Base-by-base conservation (phyloP, 1,140 invertebrate genomes). In the Trachymyrmex septentrionalis region DNA sequence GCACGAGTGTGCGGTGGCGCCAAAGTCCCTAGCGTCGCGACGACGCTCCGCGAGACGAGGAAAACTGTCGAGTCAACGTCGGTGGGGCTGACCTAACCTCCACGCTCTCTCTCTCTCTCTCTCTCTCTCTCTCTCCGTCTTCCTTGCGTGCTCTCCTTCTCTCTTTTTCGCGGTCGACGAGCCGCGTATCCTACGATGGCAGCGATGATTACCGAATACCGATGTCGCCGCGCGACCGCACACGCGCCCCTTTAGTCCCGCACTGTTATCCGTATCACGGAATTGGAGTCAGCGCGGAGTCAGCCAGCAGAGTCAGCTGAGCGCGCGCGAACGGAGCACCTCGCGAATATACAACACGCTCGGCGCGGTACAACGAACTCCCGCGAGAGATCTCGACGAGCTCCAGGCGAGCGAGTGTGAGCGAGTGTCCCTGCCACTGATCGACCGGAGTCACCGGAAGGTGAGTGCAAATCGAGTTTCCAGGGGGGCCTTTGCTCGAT, bases 41-140 rank as follows among this genome's bases (percentile, higher is more conserved):
- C 24, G 55, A 61, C 55, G 55, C 55, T 72, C 21, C 78, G 78
- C 12, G 34, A 34, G n/a, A 38, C n/a, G 67, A 64, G 67, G 75
- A 94, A 95, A 95, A 94, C 89, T 95, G 94, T 91, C 91, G 93
- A 95, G 94, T 95, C 94, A 94, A 95, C 90, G 86, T 88, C 73
- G 53, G 71, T 34, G 53, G 24, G 50, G 21, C n/a, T 80, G 63
- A 76, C 81, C 88, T 93, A 93, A 94, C 93, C 93, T 94, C 91
- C 10, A 10, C 61, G 48, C 27, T 4, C 30, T 38, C 7, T 38
- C 34, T 38, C 34, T 0, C 34, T 38, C 6, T 38, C 38, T 44
- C 38, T 10, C 38, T 2, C 38, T 10, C 38, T 38, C 7, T 38
- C 7, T 38, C 38, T 69, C 44, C 14, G 34, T 50, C 38, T 9